Conservation (phyloP, 2,113 vertebrate species). For the Zeus faber region DNA sequence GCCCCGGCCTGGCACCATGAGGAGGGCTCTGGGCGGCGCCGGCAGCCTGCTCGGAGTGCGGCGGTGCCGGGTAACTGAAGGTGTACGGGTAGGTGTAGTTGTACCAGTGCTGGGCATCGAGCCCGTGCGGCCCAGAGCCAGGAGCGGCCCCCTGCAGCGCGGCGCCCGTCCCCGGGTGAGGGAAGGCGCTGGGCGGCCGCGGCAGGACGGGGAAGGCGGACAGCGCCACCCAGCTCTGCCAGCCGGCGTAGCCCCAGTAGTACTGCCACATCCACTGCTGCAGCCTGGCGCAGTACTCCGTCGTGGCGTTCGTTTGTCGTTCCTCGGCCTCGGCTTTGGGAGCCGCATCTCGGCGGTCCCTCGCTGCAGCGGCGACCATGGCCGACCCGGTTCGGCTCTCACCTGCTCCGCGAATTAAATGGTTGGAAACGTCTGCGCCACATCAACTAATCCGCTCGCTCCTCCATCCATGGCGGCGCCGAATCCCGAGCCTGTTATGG, state of each 20-base stretch:
- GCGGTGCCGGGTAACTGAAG: constrained; percentile 13
- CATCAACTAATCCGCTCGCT: neutral
- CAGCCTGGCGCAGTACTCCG: constrained; percentile 83
- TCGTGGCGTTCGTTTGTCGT: constrained; percentile 31
- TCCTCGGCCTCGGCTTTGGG: constrained; percentile 5
- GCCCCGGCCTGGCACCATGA: constrained; percentile 29
- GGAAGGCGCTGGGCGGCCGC: constrained; percentile 24
- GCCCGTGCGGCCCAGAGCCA: constrained; percentile 16
- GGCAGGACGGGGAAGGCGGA: constrained; percentile 61
- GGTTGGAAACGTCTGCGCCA: neutral
- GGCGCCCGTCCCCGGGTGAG: constrained; percentile 17
- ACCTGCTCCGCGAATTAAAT: neutral
- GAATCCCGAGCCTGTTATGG: too few species aligned
- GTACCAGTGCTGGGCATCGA: constrained; percentile 47
- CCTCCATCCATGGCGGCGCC: neutral
- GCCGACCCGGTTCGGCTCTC: neutral
- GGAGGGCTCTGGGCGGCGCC: constrained; percentile 23
- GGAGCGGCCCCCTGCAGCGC: constrained; percentile 5
- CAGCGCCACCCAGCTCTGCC: constrained; percentile 78
- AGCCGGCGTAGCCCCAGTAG: constrained; percentile 83
- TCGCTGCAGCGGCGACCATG: constrained; percentile 31
- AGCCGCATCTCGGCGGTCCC: neutral
- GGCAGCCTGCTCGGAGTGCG: constrained; percentile 12
- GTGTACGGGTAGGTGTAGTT: constrained; percentile 31
- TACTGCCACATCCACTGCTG: constrained; percentile 93